A percentile compares a stretch with the other conserved stretches of the same genome.
These are phyloP conservation scores for Cerceris rybyensis DNA, from an alignment of 2,888 invertebrate species.

Conservation along the genomic window DNA sequence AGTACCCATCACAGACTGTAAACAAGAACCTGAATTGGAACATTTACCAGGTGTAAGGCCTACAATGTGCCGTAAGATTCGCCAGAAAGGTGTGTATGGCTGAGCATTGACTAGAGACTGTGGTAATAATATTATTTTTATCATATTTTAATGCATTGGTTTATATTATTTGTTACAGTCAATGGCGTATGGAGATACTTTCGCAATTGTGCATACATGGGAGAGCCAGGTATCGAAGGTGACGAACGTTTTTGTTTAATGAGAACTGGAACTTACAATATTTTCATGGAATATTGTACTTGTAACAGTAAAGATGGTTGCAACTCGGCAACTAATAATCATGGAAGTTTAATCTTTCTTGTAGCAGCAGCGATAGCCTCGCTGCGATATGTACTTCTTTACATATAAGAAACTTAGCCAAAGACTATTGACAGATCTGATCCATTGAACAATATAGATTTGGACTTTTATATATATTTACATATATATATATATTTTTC, in stretches of 20 bases:
- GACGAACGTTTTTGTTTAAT: constrained; percentile 95
- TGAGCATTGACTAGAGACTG: background rate
- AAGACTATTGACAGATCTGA: constrained; percentile 50
- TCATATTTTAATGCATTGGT: background rate
- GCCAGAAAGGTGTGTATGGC: constrained; percentile 89
- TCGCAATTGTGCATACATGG: constrained; percentile 93
- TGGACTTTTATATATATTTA: background rate
- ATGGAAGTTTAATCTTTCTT: constrained; percentile 56
- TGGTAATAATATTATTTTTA: constrained; percentile 5
- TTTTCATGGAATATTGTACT: constrained; percentile 96
- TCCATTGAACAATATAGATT: constrained; percentile 26
- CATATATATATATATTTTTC: constrained; percentile 28
- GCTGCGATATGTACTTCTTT: constrained; percentile 50
- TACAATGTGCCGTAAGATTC: constrained; percentile 95
- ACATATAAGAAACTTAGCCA: constrained; percentile 43
- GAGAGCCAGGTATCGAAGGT: constrained; percentile 94
- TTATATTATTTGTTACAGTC: constrained; percentile 83
- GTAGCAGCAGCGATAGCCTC: constrained; percentile 49
- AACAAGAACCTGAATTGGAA: constrained; percentile 84
- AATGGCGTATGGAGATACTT: constrained; percentile 95
- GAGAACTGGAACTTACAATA: constrained; percentile 95
- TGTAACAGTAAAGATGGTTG: constrained; percentile 97
- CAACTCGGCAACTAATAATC: constrained; percentile 84
- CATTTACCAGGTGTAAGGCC: constrained; percentile 88
- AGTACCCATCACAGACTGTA: constrained; percentile 92